Base-by-base conservation (phyloP, 1,140 invertebrate species). In the Oryzaephilus surinamensis region DNA sequence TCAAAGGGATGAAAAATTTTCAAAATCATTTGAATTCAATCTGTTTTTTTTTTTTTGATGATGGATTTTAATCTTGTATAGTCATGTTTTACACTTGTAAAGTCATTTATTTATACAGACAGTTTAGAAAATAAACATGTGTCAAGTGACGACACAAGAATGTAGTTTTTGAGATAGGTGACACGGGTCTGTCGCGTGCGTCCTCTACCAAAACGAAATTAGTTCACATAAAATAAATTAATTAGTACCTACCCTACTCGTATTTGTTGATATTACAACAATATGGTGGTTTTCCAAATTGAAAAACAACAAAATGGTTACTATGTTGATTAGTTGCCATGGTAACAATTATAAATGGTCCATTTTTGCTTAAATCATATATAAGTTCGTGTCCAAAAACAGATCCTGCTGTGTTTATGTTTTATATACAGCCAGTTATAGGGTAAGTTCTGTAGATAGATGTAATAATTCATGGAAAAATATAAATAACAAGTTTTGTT, bases 51-150 rank as follows among this genome's bases (percentile, higher is more conserved):
- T 18, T 18, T 29, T 38, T 18, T 20, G 18, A 20, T 19, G 18
- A 32, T 32, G 38, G 32, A 15, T 32, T 33, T 40, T 40, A 32
- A 40, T 40, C 38, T 28, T 16, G 19, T 20, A 26, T 32, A 32
- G 14, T 38, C 24, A 11, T 43, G 30, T 33, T 32, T 37, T 37
- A 43, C 33, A 33, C 20, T 37, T 38, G 34, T 43, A 18, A 38
- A 34, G 33, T 38, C 27, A 32, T 38, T 37, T 38, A 37, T 33
- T 38, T 43, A 37, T 38, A 37, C 32, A 35, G 27, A 30, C 32
- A 30, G 32, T 30, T 36, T 35, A 32, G 28, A 43, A 45, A 45
- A 45, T 36, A 45, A 45, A 46, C 44, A 42, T 38, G 34, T 38
- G 43, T 45, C 38, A 41, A 39, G 21, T 43, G 31, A 38, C 32